These are phyloP conservation scores for Liparis tanakae DNA, from an alignment of 2,797 vertebrate genomes.

Conservation along the genomic window DNA sequence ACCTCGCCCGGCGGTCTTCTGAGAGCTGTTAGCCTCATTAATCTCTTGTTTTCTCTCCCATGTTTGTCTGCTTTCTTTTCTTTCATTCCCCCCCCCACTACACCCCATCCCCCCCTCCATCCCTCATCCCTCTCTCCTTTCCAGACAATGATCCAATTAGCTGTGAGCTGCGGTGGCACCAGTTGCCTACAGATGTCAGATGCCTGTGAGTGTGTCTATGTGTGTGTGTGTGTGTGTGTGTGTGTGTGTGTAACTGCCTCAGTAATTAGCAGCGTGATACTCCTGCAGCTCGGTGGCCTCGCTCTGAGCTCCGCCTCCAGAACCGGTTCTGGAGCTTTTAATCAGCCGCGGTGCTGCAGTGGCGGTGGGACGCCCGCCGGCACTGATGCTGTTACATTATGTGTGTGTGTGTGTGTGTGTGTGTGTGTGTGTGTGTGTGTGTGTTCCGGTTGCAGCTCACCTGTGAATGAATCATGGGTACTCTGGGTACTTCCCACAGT, in stretches of 20 bases:
- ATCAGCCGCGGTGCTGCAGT: constrained; percentile 23
- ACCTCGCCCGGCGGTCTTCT: constrained; percentile 65
- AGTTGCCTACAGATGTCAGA: constrained; percentile 77
- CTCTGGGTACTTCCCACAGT: neutral
- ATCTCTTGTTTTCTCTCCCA: constrained; percentile 66
- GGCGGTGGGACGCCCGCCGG: neutral
- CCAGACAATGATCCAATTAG: constrained; percentile 84
- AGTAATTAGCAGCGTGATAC: constrained; percentile 76
- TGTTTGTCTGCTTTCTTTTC: constrained; percentile 52
- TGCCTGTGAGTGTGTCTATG: constrained; percentile 30
- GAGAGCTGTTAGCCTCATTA: constrained; percentile 71
- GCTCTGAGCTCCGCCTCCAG: constrained; percentile 63
- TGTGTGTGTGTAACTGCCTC: constrained; percentile 36
- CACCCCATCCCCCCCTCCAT: neutral
- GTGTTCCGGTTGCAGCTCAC: neutral
- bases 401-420: too few species aligned
- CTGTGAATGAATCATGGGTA: neutral
- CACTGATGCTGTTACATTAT: neutral
- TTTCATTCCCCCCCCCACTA: too few species aligned
- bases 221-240: constrained; percentile 19
- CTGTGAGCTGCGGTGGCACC: constrained; percentile 75
- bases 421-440: neutral
- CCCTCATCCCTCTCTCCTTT: constrained; percentile 68
- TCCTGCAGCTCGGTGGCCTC: constrained; percentile 75
- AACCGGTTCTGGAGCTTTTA: constrained; percentile 33